phyloP scores from a whole-genome alignment of 2,888 invertebrate species.

The Onchidella celtica region DNA sequence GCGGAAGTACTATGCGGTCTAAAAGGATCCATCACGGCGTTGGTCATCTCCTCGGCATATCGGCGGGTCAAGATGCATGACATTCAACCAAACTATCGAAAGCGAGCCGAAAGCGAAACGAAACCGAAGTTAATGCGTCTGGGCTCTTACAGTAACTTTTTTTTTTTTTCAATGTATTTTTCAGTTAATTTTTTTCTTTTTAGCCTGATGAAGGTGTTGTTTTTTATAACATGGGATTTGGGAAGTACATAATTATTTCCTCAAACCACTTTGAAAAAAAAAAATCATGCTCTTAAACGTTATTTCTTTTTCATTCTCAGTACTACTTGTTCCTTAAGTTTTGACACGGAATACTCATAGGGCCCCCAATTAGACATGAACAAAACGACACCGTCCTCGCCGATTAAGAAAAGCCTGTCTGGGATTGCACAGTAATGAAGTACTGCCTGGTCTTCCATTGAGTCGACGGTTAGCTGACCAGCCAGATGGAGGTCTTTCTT shows the following conservation, averaged over 20 bases:
- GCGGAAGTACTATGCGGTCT: no score
- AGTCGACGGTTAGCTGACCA: not conserved
- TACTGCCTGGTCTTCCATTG: conserved; percentile 4
- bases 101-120: no score
- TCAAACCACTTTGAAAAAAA: not conserved
- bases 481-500: not conserved
- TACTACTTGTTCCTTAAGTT: not conserved
- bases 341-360: not conserved
- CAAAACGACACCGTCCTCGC: not conserved
- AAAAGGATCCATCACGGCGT: no score
- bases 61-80: no score
- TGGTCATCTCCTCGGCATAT: no score
- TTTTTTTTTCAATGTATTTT: no score
- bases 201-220: no score
- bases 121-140: no score
- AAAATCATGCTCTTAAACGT: not conserved
- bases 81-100: no score
- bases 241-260: not conserved
- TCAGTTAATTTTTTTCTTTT: no score
- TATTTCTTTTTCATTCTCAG: not conserved
- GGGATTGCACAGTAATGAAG: not conserved
- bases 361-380: not conserved
- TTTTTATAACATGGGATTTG: no score
- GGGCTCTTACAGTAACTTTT: no score
- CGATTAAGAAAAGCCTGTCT: not conserved